phyloP scores from a whole-genome alignment of 1,140 invertebrate genomes.

The Protaetia brevitarsis region DNA sequence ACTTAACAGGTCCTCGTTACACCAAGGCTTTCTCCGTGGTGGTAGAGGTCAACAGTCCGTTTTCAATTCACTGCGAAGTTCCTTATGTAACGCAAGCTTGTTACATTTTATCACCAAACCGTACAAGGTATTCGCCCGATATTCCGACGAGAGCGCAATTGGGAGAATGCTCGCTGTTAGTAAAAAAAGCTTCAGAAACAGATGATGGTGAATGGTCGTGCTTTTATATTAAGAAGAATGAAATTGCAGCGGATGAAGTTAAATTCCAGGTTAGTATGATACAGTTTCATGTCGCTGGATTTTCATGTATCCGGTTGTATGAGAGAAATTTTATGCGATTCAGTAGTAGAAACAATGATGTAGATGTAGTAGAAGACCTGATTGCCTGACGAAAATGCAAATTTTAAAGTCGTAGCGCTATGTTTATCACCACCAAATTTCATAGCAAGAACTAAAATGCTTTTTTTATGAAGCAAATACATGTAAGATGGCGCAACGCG shows the following conservation, averaged over 20 bases:
- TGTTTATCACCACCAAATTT: too few relatives aligned
- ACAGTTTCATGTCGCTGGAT: too few relatives aligned
- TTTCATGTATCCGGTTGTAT: too few relatives aligned
- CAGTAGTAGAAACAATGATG: too few relatives aligned
- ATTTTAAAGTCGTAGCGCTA: too few relatives aligned
- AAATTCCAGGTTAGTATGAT: slow-evolving; percentile 2
- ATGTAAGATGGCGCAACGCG: too few relatives aligned
- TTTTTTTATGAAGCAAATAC: too few relatives aligned
- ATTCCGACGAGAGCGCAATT: neutral
- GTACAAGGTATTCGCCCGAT: neutral
- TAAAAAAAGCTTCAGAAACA: neutral
- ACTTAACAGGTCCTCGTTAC: neutral
- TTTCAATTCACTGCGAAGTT: slow-evolving; percentile 21
- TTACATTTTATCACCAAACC: slow-evolving; percentile 23
- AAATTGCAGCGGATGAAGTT: neutral
- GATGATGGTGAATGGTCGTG: slow-evolving; percentile 26
- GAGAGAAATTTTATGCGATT: too few relatives aligned
- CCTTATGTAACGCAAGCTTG: slow-evolving; percentile 21
- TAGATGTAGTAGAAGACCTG: too few relatives aligned
- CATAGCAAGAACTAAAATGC: too few relatives aligned
- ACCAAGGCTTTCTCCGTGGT: neutral
- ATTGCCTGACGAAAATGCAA: too few relatives aligned
- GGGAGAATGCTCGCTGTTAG: slow-evolving; percentile 11
- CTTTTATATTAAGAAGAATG: slow-evolving; percentile 15
- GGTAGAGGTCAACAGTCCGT: neutral